Evolutionary conservation across 2,888 invertebrate species (phyloP).

Genomic region (Nomada hirtipes): DNA sequence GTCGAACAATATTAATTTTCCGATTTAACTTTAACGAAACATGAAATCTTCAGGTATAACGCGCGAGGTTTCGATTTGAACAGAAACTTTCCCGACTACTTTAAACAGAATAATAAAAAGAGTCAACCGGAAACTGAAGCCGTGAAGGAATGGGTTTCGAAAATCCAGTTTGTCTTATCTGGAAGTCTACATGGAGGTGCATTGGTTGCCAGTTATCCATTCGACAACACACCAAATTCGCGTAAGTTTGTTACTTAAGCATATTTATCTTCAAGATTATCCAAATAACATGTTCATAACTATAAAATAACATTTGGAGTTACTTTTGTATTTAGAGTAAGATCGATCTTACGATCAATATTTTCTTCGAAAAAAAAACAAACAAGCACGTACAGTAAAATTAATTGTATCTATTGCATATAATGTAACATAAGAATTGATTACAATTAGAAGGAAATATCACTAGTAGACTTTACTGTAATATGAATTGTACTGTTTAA

Average conservation of each 20-base stretch:
- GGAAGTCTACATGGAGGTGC: constrained; percentile 98
- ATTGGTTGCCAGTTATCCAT: constrained; percentile 98
- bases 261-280: background rate
- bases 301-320: background rate
- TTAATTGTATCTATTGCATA: too few relatives aligned
- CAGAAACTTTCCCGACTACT: constrained; percentile 98
- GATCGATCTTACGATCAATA: too few relatives aligned
- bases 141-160: constrained; percentile 96
- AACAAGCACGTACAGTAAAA: too few relatives aligned
- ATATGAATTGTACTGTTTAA: constrained; percentile 10
- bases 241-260: constrained; percentile 87
- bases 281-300: background rate
- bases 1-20: too few relatives aligned
- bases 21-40: background rate
- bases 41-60: constrained; percentile 88
- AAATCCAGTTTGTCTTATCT: constrained; percentile 96
- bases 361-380: too few relatives aligned
- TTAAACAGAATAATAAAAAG: constrained; percentile 94
- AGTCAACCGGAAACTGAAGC: constrained; percentile 98
- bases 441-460: background rate
- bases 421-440: background rate
- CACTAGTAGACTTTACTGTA: background rate
- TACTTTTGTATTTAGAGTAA: too few relatives aligned
- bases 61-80: constrained; percentile 96
- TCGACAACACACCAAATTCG: constrained; percentile 97